Conservation (phyloP, 2,888 invertebrate species). For the Drosophila paranaensis region DNA sequence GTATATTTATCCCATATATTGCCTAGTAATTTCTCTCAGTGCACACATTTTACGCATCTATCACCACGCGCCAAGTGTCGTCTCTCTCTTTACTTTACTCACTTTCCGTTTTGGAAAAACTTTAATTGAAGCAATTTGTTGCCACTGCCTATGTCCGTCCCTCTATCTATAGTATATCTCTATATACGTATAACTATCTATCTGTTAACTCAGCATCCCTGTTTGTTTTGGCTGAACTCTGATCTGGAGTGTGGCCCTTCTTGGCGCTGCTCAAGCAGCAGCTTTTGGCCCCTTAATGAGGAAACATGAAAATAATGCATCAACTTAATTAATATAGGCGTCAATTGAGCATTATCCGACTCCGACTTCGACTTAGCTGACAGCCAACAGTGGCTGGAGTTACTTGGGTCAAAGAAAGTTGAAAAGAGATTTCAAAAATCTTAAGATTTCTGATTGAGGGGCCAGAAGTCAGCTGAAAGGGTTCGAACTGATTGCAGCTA, state of each 20-base stretch:
- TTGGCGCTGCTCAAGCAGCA: conserved; percentile 7
- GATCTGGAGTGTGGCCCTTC: conserved; percentile 34
- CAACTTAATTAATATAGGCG: conserved; percentile 43
- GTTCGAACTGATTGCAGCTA: conserved; percentile 44
- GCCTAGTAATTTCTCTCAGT: conserved; percentile 35
- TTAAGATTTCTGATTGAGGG: conserved; percentile 51
- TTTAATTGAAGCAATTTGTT: conserved; percentile 68
- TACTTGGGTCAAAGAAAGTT: conserved; percentile 69
- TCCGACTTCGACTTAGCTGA: not conserved
- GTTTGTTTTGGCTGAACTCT: conserved; percentile 66
- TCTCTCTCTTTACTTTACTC: conserved; percentile 14
- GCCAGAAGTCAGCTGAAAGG: conserved; percentile 22
- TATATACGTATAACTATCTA: conserved; percentile 8
- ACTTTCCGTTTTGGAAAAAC: conserved; percentile 74
- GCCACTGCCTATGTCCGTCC: conserved; percentile 44
- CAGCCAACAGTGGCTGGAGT: conserved; percentile 13
- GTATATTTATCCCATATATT: too few species aligned
- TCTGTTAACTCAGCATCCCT: conserved; percentile 30
- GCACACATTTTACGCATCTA: conserved; percentile 56
- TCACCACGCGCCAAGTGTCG: conserved; percentile 76
- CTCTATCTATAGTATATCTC: not conserved
- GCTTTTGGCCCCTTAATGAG: conserved; percentile 54
- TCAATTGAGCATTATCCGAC: conserved; percentile 28
- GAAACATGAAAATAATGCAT: conserved; percentile 60
- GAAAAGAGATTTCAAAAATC: conserved; percentile 50